These are phyloP conservation scores for Drosophila elegans DNA, from an alignment of 1,140 invertebrate genomes.

Conservation along the genomic window DNA sequence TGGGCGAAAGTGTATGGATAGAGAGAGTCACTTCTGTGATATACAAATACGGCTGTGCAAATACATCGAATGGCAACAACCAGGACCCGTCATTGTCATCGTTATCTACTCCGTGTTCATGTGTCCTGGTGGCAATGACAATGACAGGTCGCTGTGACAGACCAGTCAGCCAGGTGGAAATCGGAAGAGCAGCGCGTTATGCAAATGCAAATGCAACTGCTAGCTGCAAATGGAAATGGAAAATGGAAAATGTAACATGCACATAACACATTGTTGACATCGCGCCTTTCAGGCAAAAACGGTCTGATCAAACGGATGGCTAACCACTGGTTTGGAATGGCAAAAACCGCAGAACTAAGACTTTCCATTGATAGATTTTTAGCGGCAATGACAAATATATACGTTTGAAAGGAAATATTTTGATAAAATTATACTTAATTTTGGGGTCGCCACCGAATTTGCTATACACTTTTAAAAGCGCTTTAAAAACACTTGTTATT, in stretches of 20 bases:
- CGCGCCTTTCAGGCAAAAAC: constrained; percentile 23
- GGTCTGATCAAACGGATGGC: constrained; percentile 33
- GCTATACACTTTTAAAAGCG: too few relatives aligned
- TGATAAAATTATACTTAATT: background rate
- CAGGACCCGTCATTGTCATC: constrained; percentile 61
- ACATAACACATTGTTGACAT: constrained; percentile 61
- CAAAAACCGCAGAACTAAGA: constrained; percentile 5
- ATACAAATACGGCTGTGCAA: constrained; percentile 71
- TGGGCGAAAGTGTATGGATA: background rate
- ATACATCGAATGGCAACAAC: constrained; percentile 57
- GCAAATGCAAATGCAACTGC: constrained; percentile 51
- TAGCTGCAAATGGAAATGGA: constrained; percentile 29
- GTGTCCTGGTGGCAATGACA: constrained; percentile 32
- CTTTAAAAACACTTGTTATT: too few relatives aligned
- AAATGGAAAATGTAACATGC: constrained; percentile 65
- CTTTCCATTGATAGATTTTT: background rate
- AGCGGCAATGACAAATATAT: background rate
- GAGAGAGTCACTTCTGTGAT: constrained; percentile 39
- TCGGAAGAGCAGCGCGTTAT: constrained; percentile 70
- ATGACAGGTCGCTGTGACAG: constrained; percentile 59
- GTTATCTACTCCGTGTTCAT: constrained; percentile 57
- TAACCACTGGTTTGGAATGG: constrained; percentile 24
- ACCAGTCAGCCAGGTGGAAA: constrained; percentile 72
- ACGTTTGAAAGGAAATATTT: background rate
- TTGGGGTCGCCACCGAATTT: too few relatives aligned